Conservation (phyloP, 2,888 invertebrate genomes). For the Agrilus cyanescens region DNA sequence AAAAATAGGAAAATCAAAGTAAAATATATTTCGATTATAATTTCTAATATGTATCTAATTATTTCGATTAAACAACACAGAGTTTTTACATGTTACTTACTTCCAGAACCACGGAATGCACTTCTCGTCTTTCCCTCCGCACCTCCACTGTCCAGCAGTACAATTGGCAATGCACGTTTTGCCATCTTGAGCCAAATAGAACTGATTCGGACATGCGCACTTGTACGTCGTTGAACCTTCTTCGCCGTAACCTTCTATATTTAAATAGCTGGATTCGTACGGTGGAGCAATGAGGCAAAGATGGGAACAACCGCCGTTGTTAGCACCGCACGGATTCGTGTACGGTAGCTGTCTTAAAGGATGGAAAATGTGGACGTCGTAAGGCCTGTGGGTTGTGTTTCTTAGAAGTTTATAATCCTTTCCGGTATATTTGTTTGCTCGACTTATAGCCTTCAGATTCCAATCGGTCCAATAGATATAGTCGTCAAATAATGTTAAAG, state of each 20-base stretch:
- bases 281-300: slow-evolving; percentile 85
- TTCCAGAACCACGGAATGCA: slow-evolving; percentile 72
- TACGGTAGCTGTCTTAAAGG: slow-evolving; percentile 75
- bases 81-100: slow-evolving; percentile 36
- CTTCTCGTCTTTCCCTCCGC: slow-evolving; percentile 56
- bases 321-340: slow-evolving; percentile 78
- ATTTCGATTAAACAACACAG: no score
- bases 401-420: slow-evolving; percentile 59
- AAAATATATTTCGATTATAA: neutral
- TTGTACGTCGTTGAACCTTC: slow-evolving; percentile 67
- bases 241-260: slow-evolving; percentile 67
- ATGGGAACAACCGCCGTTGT: slow-evolving; percentile 95
- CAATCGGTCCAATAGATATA: slow-evolving; percentile 95
- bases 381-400: slow-evolving; percentile 90
- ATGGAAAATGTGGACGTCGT: slow-evolving; percentile 88
- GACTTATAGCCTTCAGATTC: slow-evolving; percentile 86
- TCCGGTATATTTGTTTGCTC: slow-evolving; percentile 86
- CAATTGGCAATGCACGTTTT: slow-evolving; percentile 92
- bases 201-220: slow-evolving; percentile 95
- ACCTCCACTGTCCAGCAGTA: slow-evolving; percentile 75
- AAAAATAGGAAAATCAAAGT: slow-evolving; percentile 2
- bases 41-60: no score
- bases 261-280: slow-evolving; percentile 59
- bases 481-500: slow-evolving; percentile 88
- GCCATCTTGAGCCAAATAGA: slow-evolving; percentile 64